A percentile compares a stretch with the other conserved stretches of the same genome.
phyloP scores from a whole-genome alignment of 30 jellyfish, hydroid and myxozoan species.

The Pelagia noctiluca region DNA sequence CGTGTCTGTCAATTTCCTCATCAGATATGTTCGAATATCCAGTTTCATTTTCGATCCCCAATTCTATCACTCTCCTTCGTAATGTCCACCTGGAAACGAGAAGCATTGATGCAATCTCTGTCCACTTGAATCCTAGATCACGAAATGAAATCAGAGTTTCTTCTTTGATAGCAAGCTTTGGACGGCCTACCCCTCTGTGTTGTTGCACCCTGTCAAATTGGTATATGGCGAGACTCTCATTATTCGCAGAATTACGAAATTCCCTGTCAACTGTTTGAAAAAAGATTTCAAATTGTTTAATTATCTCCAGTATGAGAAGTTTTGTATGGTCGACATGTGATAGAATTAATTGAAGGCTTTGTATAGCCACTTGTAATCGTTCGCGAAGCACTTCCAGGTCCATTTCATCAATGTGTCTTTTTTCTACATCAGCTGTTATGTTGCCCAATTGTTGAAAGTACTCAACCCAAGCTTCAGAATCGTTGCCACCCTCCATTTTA shows the following conservation, averaged over 20 bases:
- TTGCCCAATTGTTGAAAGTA: too few relatives aligned
- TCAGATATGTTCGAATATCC: slow-evolving; percentile 47
- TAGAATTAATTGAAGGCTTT: too few relatives aligned
- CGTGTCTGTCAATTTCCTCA: slow-evolving; percentile 29
- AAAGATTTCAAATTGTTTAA: too few relatives aligned
- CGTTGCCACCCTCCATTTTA: too few relatives aligned
- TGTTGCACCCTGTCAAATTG: slow-evolving; percentile 4
- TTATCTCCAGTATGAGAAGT: too few relatives aligned
- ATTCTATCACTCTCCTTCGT: slow-evolving; percentile 31
- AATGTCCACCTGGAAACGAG: slow-evolving; percentile 47
- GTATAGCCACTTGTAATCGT: too few relatives aligned
- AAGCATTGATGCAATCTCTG: slow-evolving; percentile 40
- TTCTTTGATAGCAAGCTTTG: background rate
- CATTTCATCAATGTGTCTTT: too few relatives aligned
- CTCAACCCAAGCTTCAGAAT: too few relatives aligned
- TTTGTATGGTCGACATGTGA: too few relatives aligned
- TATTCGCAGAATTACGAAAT: background rate
- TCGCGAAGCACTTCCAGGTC: too few relatives aligned
- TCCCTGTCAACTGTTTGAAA: slow-evolving; percentile 1
- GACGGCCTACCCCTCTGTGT: slow-evolving; percentile 26
- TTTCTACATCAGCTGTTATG: too few relatives aligned
- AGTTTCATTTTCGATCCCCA: background rate
- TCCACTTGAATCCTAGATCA: slow-evolving; percentile 38
- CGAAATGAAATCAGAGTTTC: slow-evolving; percentile 32
- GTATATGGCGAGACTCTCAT: background rate